These are phyloP conservation scores for Engystomops pustulosus DNA, from an alignment of 2,113 vertebrate genomes.

Conservation along the genomic window DNA sequence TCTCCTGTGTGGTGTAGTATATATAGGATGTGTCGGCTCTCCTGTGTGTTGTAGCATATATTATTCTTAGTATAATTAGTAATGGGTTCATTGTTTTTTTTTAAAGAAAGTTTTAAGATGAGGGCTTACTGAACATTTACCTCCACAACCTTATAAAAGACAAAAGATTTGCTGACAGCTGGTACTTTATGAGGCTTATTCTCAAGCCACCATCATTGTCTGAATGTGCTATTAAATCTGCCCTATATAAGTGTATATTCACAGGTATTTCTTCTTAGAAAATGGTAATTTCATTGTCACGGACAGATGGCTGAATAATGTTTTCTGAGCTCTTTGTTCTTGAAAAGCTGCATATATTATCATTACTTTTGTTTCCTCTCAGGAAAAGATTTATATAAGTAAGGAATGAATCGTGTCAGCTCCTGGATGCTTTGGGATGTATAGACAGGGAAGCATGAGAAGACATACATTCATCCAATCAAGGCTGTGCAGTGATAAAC, in stretches of 20 bases:
- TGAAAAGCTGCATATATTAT: background rate
- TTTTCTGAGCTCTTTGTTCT: conserved; percentile 4
- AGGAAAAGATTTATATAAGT: background rate
- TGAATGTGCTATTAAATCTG: background rate
- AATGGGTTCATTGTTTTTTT: no score
- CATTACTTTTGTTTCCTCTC: background rate
- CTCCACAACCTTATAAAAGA: background rate
- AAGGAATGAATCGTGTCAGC: background rate
- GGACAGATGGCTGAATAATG: conserved; percentile 17
- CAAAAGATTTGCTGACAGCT: background rate
- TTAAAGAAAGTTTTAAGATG: no score
- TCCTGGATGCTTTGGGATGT: no score
- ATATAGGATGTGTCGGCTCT: no score
- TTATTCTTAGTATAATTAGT: no score
- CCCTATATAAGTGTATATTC: background rate
- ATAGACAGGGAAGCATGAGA: background rate
- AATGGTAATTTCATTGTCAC: conserved; percentile 2
- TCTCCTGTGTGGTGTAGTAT: no score
- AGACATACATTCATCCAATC: no score
- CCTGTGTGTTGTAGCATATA: no score
- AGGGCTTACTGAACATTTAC: background rate
- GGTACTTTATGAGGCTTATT: background rate
- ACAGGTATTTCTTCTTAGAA: background rate
- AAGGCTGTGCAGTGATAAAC: no score
- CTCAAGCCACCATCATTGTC: background rate